Evolutionary conservation across 2,888 invertebrate species (phyloP).

Genomic region (Lasioglossum zephyrum): DNA sequence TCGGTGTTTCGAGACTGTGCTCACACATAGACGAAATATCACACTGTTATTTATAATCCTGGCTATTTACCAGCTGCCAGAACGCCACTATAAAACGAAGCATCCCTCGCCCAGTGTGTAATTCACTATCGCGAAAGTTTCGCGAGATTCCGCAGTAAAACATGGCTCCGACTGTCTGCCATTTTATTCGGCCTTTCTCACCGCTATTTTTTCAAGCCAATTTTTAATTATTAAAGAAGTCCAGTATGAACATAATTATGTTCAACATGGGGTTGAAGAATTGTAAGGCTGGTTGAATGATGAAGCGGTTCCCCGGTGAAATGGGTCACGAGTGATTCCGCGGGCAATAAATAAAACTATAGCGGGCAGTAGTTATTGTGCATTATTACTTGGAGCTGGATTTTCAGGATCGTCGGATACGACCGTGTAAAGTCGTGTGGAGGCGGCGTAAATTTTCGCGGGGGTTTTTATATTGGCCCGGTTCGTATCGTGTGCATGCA

Average conservation of each 20-base stretch:
- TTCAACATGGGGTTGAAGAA: not conserved
- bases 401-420: not conserved
- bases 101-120: conserved; percentile 28
- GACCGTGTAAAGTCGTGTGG: not conserved
- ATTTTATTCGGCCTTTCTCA: not conserved
- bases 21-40: not conserved
- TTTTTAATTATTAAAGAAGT: too few relatives aligned
- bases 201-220: not conserved
- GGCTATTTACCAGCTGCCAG: conserved; percentile 81
- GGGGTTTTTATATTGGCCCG: conserved; percentile 53
- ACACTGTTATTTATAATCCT: conserved; percentile 77
- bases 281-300: not conserved
- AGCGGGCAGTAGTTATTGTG: not conserved
- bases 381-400: not conserved
- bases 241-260: not conserved
- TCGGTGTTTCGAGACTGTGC: conserved; percentile 43
- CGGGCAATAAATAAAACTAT: not conserved
- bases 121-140: not conserved
- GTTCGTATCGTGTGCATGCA: conserved; percentile 69
- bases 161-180: not conserved
- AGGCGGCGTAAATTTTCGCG: conserved; percentile 59
- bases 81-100: conserved; percentile 76
- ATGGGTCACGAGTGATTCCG: not conserved
- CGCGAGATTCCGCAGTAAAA: not conserved
- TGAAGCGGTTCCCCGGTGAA: not conserved